Conservation (phyloP, 2,888 invertebrate species). For the Epistrophella euchroma region DNA sequence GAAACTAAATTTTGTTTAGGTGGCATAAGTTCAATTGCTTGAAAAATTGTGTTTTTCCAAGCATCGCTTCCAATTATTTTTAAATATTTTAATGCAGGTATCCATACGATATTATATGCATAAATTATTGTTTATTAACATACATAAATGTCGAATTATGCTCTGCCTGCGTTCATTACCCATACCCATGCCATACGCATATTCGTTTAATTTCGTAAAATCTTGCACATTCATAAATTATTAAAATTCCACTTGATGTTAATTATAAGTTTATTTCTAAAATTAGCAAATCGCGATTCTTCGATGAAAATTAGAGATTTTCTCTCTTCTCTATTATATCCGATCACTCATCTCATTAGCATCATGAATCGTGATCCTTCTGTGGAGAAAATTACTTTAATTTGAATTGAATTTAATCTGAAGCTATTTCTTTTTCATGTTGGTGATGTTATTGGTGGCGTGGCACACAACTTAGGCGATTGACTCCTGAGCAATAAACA, state of each 20-base stretch:
- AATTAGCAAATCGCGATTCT: conserved; percentile 59
- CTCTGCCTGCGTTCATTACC: no score
- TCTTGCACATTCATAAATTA: conserved; percentile 55
- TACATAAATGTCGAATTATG: no score
- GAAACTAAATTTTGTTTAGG: no score
- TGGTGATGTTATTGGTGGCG: background rate
- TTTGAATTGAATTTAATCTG: background rate
- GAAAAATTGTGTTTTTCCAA: no score
- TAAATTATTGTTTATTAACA: no score
- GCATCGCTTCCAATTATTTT: no score
- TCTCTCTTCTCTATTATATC: conserved; percentile 41
- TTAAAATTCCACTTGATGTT: conserved; percentile 52
- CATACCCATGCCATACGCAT: no score
- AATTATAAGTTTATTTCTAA: conserved; percentile 40
- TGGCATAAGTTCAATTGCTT: no score
- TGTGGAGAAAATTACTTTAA: background rate
- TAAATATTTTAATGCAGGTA: no score
- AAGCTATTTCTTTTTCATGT: conserved; percentile 18
- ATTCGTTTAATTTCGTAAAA: no score
- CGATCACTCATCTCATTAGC: conserved; percentile 69
- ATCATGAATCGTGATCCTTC: conserved; percentile 54
- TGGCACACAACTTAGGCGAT: conserved; percentile 62
- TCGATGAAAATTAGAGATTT: conserved; percentile 67
- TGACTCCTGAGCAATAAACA: conserved; percentile 44
- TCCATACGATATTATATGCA: no score